Percentiles rank a stretch among this genome's conserved stretches.
These are phyloP conservation scores for Caenorhabditis japonica DNA, from an alignment of 2,888 invertebrate genomes.

Conservation along the genomic window DNA sequence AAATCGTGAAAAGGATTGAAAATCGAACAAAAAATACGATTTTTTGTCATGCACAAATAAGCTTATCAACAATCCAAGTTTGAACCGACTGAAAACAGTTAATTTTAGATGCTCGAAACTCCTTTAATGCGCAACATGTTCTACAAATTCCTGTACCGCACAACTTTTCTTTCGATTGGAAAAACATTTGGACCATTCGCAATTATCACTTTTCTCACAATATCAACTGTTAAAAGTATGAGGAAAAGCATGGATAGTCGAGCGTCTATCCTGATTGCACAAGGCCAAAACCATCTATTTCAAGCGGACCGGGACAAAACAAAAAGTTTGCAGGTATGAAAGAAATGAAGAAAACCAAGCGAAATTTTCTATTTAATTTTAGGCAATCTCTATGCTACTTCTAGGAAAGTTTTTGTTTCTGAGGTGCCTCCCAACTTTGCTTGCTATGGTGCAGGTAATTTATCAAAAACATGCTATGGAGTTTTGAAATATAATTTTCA, in stretches of 20 bases:
- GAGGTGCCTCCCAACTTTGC: slow-evolving; percentile 65
- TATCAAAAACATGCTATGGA: not conserved
- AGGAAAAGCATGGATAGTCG: slow-evolving; percentile 67
- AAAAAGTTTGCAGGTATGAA: slow-evolving; percentile 61
- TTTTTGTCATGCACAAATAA: no score
- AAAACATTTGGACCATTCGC: slow-evolving; percentile 69
- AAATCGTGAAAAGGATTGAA: no score
- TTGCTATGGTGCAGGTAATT: slow-evolving; percentile 51
- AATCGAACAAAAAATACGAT: no score
- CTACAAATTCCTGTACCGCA: slow-evolving; percentile 61
- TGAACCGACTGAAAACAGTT: not conserved
- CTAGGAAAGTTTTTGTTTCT: slow-evolving; percentile 68
- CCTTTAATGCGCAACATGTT: slow-evolving; percentile 42
- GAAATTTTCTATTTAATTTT: slow-evolving; percentile 14
- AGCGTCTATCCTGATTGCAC: slow-evolving; percentile 67
- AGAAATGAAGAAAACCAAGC: not conserved
- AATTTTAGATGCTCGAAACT: slow-evolving; percentile 51
- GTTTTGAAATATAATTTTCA: slow-evolving; percentile 16
- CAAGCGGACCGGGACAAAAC: slow-evolving; percentile 68
- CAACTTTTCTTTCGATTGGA: slow-evolving; percentile 60
- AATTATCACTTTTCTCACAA: slow-evolving; percentile 64
- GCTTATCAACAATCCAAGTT: no score
- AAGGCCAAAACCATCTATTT: slow-evolving; percentile 66
- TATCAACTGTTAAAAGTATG: slow-evolving; percentile 60
- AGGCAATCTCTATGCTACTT: slow-evolving; percentile 67